Evolutionary conservation across 2,797 vertebrate species (phyloP).

Genomic region (Aphelocoma californica): DNA sequence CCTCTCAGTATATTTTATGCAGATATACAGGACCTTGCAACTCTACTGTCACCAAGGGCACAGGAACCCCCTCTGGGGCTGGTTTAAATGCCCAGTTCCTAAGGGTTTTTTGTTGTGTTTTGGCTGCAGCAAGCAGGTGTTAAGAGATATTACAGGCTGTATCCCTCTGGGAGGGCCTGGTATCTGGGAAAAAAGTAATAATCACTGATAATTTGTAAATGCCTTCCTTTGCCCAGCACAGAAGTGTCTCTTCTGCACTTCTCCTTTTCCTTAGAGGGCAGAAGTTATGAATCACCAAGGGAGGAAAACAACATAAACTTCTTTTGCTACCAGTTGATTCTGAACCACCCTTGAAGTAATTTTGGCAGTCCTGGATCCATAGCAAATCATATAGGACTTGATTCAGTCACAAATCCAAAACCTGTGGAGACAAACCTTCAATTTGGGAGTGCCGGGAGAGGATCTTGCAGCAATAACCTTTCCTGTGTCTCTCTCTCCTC

Average conservation of each 20-base stretch:
- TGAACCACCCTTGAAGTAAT: background rate
- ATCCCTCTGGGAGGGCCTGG: background rate
- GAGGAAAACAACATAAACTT: background rate
- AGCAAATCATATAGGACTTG: background rate
- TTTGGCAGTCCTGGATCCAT: background rate
- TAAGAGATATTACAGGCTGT: background rate
- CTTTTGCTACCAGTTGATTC: rapidly evolving
- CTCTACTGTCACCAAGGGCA: background rate
- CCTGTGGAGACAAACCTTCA: background rate
- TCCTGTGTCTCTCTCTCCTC: background rate
- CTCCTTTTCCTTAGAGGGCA: background rate
- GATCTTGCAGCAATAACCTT: background rate
- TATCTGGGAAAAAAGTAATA: background rate
- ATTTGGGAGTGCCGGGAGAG: background rate
- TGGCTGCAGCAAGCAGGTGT: background rate
- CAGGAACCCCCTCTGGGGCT: rapidly evolving
- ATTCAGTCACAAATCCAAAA: background rate
- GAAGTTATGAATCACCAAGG: background rate
- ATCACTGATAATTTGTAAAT: background rate
- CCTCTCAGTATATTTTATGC: rapidly evolving
- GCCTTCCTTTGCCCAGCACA: background rate
- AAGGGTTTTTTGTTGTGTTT: background rate
- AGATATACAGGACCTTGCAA: background rate
- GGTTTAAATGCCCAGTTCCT: background rate
- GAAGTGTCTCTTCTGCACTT: background rate